These are phyloP conservation scores for Centropyge bicolor DNA, from an alignment of 2,797 vertebrate genomes.

Conservation along the genomic window DNA sequence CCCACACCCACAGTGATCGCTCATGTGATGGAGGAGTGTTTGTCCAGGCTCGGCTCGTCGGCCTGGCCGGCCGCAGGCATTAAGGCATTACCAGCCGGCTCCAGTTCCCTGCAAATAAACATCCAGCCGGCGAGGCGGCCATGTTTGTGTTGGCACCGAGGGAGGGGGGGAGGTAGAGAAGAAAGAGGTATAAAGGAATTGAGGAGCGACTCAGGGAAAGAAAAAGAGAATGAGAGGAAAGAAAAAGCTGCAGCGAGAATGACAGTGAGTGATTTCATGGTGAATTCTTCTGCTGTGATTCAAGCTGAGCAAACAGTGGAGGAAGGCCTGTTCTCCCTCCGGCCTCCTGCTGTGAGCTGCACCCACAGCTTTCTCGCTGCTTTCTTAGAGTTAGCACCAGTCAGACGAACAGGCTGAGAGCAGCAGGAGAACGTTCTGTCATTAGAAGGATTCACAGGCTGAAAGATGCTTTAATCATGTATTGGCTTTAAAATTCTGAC, in stretches of 20 bases:
- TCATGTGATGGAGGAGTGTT: constrained; percentile 62
- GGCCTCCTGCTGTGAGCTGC: constrained; percentile 3
- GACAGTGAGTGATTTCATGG: constrained; percentile 39
- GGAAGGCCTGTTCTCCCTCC: constrained; percentile 4
- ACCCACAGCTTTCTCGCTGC: not conserved
- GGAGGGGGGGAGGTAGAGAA: constrained; percentile 4
- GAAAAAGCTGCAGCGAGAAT: not conserved
- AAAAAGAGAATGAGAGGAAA: constrained; percentile 3
- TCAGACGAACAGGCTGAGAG: not conserved
- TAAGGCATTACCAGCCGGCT: constrained; percentile 75
- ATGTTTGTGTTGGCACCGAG: constrained; percentile 74
- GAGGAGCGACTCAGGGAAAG: not conserved
- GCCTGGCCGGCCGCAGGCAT: constrained; percentile 58
- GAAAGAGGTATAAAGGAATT: constrained; percentile 24
- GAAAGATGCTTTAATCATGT: not conserved
- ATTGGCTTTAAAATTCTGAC: not conserved
- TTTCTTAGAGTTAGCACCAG: constrained; percentile 1
- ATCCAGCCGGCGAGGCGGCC: constrained; percentile 56
- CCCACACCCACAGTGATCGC: constrained; percentile 47
- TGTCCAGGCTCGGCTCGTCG: constrained; percentile 40
- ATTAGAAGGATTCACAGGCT: not conserved
- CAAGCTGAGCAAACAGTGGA: constrained; percentile 56
- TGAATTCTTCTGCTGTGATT: constrained; percentile 46
- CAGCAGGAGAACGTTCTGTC: not conserved
- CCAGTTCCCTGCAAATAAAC: constrained; percentile 78